Evolutionary conservation across 2,113 vertebrate species (phyloP), one percentile per base, ranked within the genome.

Genomic region (Diphyllodes magnificus): DNA sequence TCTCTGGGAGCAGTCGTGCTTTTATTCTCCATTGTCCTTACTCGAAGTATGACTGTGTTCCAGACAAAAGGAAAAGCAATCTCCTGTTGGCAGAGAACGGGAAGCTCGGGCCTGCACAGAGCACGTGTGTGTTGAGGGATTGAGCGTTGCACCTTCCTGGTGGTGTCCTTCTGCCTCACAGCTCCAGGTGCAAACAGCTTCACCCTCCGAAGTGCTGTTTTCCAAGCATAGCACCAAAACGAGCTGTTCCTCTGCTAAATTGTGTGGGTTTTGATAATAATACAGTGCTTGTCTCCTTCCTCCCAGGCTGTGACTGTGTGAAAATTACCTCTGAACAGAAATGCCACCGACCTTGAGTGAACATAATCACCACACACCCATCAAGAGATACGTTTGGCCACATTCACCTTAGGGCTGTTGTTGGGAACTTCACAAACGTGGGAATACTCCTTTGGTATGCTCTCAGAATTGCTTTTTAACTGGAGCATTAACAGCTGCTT

Each of bases 391-490:
- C 1, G 13, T 39, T 37, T 51, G 86, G 20, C 79, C 16, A 0
- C 37, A 1, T 44, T 82, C 21, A 20, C 53, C 57, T 80, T 27
- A 5, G 44, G 53, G 66, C 40, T 56, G 19, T 27, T 75, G 20
- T 19, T 82, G 61, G 44, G 47, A 77, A 0, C 47, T 37, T 83
- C 35, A 10, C 7, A 2, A 71, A 15, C 15, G 0, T 9, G 25
- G 47, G 24, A 51, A 21, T 31, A 7, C 27, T 37, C 4, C 35
- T 1, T 3, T 6, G n/a, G 40, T 65, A 1, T 0, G 12, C n/a
- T 40, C 42, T 66, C 50, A 37, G 42, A 56, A 49, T 33, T 73
- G 17, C 56, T 30, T 71, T 56, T 51, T 60, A 35, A 47, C 23
- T 70, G 50, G 9, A 69, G 37, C 64, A 37, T 61, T 37, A 57